These are phyloP conservation scores for Sipha flava DNA, from an alignment of 1,140 invertebrate genomes.

Conservation along the genomic window DNA sequence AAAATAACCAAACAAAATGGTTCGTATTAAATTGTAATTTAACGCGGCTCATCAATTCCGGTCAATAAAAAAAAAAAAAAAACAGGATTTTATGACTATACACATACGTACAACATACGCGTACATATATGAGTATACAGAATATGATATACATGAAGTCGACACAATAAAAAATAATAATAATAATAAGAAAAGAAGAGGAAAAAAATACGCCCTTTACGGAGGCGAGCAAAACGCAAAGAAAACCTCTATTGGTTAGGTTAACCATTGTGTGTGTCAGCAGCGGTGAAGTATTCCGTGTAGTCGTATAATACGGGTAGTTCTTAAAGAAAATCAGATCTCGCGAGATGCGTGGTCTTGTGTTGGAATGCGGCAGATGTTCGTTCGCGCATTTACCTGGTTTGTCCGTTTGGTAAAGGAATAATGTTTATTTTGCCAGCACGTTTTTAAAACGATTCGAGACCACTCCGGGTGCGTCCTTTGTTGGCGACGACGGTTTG, in stretches of 20 bases:
- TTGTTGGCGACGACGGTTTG: background rate
- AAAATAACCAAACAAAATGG: background rate
- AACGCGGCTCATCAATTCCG: constrained; percentile 21
- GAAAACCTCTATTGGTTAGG: constrained; percentile 4
- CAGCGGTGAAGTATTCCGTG: constrained; percentile 25
- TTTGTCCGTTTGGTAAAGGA: background rate
- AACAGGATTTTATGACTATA: background rate
- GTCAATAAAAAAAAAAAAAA: constrained; percentile 12
- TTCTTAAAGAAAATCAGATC: constrained; percentile 27
- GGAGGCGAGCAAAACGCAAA: background rate
- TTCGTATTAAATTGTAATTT: constrained; percentile 3
- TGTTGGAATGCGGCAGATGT: constrained; percentile 13
- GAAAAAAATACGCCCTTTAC: background rate
- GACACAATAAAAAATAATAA: background rate
- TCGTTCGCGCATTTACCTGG: background rate
- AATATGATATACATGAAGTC: background rate
- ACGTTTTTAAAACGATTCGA: constrained; percentile 13
- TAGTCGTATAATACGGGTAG: constrained; percentile 8
- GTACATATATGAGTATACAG: too few relatives aligned
- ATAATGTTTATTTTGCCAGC: constrained; percentile 33
- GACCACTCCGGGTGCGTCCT: background rate
- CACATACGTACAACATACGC: too few relatives aligned
- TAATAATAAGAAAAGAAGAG: background rate
- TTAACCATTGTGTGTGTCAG: constrained; percentile 19
- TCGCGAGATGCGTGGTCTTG: background rate